Evolutionary conservation across 2,797 vertebrate genomes (phyloP).

Genomic region (Cirrhinus mrigala): DNA sequence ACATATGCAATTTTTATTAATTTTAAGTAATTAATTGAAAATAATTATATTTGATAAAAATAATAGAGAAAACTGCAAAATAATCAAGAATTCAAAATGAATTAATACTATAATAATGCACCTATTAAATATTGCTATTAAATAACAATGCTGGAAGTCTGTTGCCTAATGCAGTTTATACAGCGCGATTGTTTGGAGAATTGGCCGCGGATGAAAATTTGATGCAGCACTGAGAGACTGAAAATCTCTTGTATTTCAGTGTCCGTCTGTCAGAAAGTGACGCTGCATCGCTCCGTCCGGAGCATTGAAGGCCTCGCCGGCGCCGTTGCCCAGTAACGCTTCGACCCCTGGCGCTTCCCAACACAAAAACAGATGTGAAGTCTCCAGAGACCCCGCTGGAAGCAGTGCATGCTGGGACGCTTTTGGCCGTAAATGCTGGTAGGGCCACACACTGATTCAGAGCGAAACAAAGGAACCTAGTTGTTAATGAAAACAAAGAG

Average conservation of each 20-base stretch:
- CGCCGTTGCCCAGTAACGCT: conserved; percentile 30
- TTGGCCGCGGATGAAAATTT: not conserved
- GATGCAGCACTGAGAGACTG: not conserved
- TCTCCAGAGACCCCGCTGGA: conserved; percentile 35
- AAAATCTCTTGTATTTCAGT: not conserved
- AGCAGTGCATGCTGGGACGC: conserved; percentile 45
- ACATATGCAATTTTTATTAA: too few relatives aligned
- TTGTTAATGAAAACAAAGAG: conserved; percentile 29
- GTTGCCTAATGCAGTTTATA: not conserved
- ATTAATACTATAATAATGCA: not conserved
- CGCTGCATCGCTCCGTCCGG: not conserved
- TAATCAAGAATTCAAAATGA: not conserved
- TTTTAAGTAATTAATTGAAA: too few relatives aligned
- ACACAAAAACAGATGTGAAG: conserved; percentile 47
- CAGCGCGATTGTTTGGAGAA: not conserved
- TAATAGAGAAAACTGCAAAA: not conserved
- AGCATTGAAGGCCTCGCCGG: not conserved
- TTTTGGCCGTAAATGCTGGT: conserved; percentile 36
- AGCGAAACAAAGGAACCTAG: conserved; percentile 6
- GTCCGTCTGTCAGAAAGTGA: not conserved
- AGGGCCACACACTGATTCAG: conserved; percentile 14
- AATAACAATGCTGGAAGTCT: too few relatives aligned
- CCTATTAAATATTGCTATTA: not conserved
- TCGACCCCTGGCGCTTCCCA: not conserved
- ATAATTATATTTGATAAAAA: not conserved